Conservation (phyloP, 2,888 invertebrate genomes). For the Falcaria lacertinaria region DNA sequence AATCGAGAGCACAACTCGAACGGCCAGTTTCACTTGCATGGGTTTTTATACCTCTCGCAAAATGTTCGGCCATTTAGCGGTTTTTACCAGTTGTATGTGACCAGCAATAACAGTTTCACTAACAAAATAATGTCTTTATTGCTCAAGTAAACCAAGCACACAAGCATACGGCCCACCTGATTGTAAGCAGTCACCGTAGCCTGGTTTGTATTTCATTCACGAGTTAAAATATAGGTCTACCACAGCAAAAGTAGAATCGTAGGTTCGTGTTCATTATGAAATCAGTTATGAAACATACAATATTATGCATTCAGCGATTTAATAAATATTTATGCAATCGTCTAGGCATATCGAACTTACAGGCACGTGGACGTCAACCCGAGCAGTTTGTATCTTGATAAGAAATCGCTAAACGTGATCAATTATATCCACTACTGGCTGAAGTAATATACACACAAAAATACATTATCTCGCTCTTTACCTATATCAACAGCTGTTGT, state of each 20-base stretch:
- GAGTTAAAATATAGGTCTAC: neutral
- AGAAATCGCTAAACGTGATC: constrained; percentile 47
- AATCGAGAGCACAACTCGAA: constrained; percentile 40
- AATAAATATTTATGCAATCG: constrained; percentile 41
- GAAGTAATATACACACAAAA: constrained; percentile 1
- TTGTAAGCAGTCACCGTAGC: too few relatives aligned
- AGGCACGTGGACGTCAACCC: constrained; percentile 49
- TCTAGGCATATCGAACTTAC: constrained; percentile 21
- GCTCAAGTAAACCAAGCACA: too few relatives aligned
- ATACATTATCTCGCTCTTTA: too few relatives aligned
- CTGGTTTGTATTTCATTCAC: neutral
- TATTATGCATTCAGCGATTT: constrained; percentile 30
- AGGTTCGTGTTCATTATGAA: too few relatives aligned
- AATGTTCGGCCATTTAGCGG: constrained; percentile 6
- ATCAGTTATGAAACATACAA: constrained; percentile 19
- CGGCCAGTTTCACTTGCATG: constrained; percentile 37
- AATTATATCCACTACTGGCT: constrained; percentile 40
- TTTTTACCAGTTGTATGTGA: neutral
- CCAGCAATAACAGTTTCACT: neutral
- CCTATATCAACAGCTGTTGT: too few relatives aligned
- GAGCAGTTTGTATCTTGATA: constrained; percentile 46
- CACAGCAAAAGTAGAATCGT: too few relatives aligned
- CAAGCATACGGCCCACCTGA: too few relatives aligned
- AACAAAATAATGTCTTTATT: neutral
- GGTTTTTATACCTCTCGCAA: constrained; percentile 27